Base-by-base conservation (phyloP, 92 coral and sea anemone genomes). In the Meandrina meandrites region DNA sequence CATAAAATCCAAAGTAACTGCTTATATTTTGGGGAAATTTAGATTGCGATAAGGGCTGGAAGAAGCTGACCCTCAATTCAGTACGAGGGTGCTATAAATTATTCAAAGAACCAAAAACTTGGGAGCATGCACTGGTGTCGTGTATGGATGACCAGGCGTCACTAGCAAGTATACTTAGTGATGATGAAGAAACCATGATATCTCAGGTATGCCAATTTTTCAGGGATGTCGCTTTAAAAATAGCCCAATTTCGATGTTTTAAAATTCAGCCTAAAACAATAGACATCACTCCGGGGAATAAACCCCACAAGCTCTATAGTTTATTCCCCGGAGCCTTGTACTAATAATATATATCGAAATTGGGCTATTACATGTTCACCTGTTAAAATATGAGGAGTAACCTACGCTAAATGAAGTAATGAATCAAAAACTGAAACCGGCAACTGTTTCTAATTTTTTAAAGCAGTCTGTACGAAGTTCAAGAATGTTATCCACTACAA, bases 151-250 rank as follows among this genome's bases (percentile, higher is more conserved):
- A 89, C 74, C 93, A 94, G 40, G 98, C 97, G 57, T 87, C 89
- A 35, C 88, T 97, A 71, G 96, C 99, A 40, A 95, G 98, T 67
- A 87, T 97, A 68, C 89, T 97, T 31, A 91, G 98, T 82, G 97
- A 97, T 88, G 97, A 97, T 87, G 99, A 97, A 88, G 97, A 97
- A 86, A 97, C 95, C 17, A 97, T 97, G 99, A 91, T 97, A 53
- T 91, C 97, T 11, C 99, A 97, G 98, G 99, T 95, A 31, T 13
- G 72, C 14, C 8, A 13, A 42, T 12, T 6, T 36, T 37, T 24
- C 69, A 10, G 35, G 13, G 32, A 24, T 16, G 66, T 57, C 4
- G 6, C n/a, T 18, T 57, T 58, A 21, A 21, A 21, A 27, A 60
- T 66, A 14, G 16, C 45, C n/a, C n/a, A n/a, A n/a, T n/a, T n/a